Base-by-base conservation (phyloP, 2,888 invertebrate species). In the Mellilla xanthometata region DNA sequence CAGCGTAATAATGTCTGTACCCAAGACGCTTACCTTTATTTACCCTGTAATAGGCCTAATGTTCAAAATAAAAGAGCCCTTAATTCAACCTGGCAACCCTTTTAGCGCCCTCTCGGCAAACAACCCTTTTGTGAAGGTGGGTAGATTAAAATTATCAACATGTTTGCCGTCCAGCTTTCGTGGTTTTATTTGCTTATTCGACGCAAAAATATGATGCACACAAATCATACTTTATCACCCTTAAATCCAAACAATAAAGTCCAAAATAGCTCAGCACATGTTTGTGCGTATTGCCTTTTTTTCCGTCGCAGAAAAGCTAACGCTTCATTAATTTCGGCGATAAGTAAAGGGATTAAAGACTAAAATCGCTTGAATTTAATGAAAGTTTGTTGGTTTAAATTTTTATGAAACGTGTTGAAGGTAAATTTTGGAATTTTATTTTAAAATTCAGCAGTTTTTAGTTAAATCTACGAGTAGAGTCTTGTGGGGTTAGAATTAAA, bases 141-240 rank as follows among this genome's bases (percentile, higher is more conserved):
- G 68, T 63, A 67, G 68, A 74, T 76, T 76, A 73, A 74, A 76
- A 73, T 77, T 76, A 75, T 75, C 70, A 73, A 68, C 74, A 58
- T 72, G 64, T 71, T 71, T 61, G 48, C 63, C 56, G 54, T 58
- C 61, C 59, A 40, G 57, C 57, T 58, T 59, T 50, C 53, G 67
- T 49, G 65, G 61, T 72, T 69, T 65, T 67, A 68, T 68, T 68
- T 67, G 62, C 56, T 60, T 60, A 59, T 58, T 59, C 55, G 55
- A 59, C 56, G 62, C 56, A 60, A 64, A 62, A 57, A 63, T 59
- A 57, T 56, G 58, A 56, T 29, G 7, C 11, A 19, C 15, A 29
- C 28, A 47, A 41, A 36, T 11, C 36, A 32, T 8, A 7, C 3
- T 2, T 2, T n/a, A 1, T 9, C 9, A 12, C 8, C 41, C 28